A percentile compares a stretch with the other conserved stretches of the same genome.
Evolutionary conservation across 2,888 invertebrate genomes (phyloP).

Genomic region (Nebria brevicollis): DNA sequence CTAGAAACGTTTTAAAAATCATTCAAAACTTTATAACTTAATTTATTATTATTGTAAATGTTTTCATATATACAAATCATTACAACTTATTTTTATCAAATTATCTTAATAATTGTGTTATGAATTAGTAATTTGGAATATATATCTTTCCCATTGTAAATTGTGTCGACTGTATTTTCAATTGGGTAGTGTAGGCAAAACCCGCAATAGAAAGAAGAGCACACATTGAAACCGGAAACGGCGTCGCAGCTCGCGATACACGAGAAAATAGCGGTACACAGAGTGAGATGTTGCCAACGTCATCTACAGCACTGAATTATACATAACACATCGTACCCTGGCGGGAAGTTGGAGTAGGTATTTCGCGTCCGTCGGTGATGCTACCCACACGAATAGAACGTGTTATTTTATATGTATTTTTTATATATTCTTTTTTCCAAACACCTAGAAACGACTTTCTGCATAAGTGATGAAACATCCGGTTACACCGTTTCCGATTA

Average conservation of each 20-base stretch:
- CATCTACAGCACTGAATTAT: slow-evolving; percentile 37
- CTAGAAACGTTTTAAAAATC: no score
- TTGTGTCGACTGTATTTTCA: neutral
- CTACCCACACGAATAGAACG: slow-evolving; percentile 22
- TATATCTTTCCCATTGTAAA: neutral
- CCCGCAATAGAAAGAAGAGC: slow-evolving; percentile 38
- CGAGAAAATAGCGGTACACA: slow-evolving; percentile 34
- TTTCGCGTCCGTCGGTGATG: slow-evolving; percentile 23
- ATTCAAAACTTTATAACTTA: no score
- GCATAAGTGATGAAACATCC: slow-evolving; percentile 46
- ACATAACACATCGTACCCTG: slow-evolving; percentile 43
- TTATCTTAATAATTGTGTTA: neutral
- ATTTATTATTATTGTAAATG: no score
- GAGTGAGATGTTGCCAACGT: slow-evolving; percentile 24
- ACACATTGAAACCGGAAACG: slow-evolving; percentile 35
- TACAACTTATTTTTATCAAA: neutral
- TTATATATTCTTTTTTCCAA: neutral
- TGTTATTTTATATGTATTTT: slow-evolving; percentile 40
- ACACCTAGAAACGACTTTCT: slow-evolving; percentile 31
- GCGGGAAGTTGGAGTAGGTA: slow-evolving; percentile 28
- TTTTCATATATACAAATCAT: neutral
- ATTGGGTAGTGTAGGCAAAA: slow-evolving; percentile 27
- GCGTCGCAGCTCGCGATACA: slow-evolving; percentile 36
- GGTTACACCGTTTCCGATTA: slow-evolving; percentile 38
- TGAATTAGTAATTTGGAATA: neutral